phyloP scores from a whole-genome alignment of 1,140 invertebrate species.

The Gonatopus flavifemur region DNA sequence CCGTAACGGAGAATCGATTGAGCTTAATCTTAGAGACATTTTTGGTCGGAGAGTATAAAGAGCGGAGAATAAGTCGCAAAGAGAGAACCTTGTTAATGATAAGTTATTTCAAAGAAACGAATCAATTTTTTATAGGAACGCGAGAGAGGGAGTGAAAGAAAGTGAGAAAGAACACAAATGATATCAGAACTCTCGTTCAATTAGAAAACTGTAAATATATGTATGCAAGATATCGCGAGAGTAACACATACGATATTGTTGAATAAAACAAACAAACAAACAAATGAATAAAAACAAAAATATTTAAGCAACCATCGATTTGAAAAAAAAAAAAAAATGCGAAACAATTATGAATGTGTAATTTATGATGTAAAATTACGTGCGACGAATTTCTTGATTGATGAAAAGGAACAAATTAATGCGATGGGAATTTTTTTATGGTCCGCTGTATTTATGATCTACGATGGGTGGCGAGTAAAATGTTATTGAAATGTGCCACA shows the following conservation, averaged over 20 bases:
- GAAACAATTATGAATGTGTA: neutral
- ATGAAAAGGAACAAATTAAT: no score
- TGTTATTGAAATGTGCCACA: no score
- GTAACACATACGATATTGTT: no score
- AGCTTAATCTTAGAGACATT: constrained; percentile 15
- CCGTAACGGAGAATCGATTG: neutral
- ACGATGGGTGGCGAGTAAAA: no score
- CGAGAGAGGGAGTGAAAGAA: constrained; percentile 13
- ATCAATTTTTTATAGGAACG: constrained; percentile 37
- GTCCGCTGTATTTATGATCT: no score
- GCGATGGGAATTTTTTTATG: no score
- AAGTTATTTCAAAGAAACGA: constrained; percentile 25
- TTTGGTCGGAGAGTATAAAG: neutral
- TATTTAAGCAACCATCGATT: no score
- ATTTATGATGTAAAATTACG: no score
- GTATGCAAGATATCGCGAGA: no score
- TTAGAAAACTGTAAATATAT: constrained; percentile 35
- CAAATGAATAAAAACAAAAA: neutral
- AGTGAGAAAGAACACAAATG: constrained; percentile 2
- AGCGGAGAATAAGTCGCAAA: constrained; percentile 9
- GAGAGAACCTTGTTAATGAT: constrained; percentile 31
- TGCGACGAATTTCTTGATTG: no score
- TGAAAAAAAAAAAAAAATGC: no score
- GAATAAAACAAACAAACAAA: no score
- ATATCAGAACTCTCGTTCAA: constrained; percentile 50